These are phyloP conservation scores for Periophthalmus modestus DNA, from an alignment of 2,113 vertebrate genomes.

Conservation along the genomic window DNA sequence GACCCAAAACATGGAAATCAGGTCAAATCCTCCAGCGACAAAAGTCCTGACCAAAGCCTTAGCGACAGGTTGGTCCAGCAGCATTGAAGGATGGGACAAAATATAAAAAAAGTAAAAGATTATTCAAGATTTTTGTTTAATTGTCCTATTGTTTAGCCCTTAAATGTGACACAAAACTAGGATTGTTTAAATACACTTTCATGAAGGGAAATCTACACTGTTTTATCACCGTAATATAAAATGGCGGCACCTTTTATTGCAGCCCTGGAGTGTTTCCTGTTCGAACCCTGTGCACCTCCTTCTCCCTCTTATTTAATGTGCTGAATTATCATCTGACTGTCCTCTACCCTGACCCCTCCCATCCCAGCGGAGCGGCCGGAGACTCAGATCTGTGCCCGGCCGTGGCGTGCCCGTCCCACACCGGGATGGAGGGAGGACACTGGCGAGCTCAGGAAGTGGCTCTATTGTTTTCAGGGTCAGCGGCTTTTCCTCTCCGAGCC, in stretches of 20 bases:
- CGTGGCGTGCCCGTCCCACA: conserved; percentile 30
- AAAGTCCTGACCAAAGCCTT: too few relatives aligned
- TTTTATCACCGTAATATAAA: neutral
- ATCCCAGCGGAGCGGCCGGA: conserved; percentile 43
- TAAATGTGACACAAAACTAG: neutral
- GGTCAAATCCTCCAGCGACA: too few relatives aligned
- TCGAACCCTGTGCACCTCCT: conserved; percentile 19
- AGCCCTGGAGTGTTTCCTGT: neutral
- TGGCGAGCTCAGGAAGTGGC: conserved; percentile 70
- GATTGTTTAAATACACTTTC: too few relatives aligned
- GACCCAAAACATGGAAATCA: too few relatives aligned
- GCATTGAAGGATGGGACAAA: neutral
- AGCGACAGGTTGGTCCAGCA: too few relatives aligned
- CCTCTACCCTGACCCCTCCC: conserved; percentile 23
- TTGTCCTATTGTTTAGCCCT: neutral
- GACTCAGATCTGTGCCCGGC: conserved; percentile 51
- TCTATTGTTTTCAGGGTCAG: conserved; percentile 78
- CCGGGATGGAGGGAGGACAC: conserved; percentile 27
- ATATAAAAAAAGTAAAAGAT: too few relatives aligned
- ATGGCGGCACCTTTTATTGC: neutral
- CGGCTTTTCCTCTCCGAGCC: conserved; percentile 63
- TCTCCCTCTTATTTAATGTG: conserved; percentile 32
- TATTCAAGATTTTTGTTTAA: too few relatives aligned
- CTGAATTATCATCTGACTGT: conserved; percentile 53
- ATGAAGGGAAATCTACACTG: too few relatives aligned